Evolutionary conservation across 2,797 vertebrate genomes (phyloP).

Genomic region (Acrossocheilus fasciatus): DNA sequence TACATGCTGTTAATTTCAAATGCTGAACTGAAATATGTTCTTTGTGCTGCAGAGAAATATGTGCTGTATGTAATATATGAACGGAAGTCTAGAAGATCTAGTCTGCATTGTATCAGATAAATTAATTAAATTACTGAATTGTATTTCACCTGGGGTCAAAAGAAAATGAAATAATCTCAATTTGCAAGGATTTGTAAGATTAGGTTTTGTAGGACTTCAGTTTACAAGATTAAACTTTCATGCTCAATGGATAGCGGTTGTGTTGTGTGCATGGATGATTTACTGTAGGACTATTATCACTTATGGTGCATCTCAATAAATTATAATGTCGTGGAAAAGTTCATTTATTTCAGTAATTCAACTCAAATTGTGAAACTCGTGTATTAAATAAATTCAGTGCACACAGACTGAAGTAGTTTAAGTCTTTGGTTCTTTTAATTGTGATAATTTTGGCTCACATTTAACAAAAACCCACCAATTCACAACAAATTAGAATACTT

Average conservation of each 20-base stretch:
- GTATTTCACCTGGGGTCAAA: background rate
- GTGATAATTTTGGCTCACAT: no score
- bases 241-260: background rate
- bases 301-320: no score
- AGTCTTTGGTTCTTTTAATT: no score
- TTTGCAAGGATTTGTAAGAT: background rate
- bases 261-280: background rate
- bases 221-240: background rate
- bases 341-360: no score
- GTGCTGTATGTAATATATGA: background rate
- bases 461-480: no score
- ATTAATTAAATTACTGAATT: background rate
- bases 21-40: background rate
- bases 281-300: background rate
- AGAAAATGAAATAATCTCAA: background rate
- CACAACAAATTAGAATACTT: no score
- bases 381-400: no score
- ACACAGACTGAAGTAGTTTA: no score
- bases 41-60: background rate
- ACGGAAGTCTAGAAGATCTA: background rate
- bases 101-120: background rate
- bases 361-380: no score
- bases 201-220: background rate
- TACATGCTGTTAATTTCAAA: slow-evolving; percentile 2
- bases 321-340: no score